Evolutionary conservation across 2,113 vertebrate genomes (phyloP), one percentile per base, ranked within the genome.

Genomic region (Syrrhaptes paradoxus): DNA sequence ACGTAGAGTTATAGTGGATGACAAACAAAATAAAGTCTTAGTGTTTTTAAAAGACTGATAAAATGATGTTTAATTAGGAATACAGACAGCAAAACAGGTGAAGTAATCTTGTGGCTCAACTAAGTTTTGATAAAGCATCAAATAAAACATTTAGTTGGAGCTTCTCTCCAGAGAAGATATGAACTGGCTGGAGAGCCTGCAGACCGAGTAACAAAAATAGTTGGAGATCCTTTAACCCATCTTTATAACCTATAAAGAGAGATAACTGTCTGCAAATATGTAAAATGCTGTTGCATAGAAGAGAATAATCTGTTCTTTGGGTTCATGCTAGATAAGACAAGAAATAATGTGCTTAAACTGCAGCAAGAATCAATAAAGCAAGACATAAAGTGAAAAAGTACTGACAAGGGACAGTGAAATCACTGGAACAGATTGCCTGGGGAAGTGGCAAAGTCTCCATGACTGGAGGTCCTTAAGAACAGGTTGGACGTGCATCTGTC

Each of bases 231-330:
- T 88, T 19, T 55, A 48, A 65, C 17, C 68, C 66, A 55, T 17
- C 26, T 74, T 52, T 45, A 41, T 41, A 68, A 62, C 52, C n/a
- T 43, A 24, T 26, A 65, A 48, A 80, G 62, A 21, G 36, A 78
- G 74, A 85, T 45, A 79, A 38, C 29, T 54, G 32, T 43, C 52
- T 48, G 32, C 43, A 79, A 85, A 85, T 34, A 79, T 8, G 1
- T 54, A 55, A 51, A 75, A 20, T n/a, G 51, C 49, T 89, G 25
- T 9, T 77, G 38, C 48, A 67, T 36, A 48, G 57, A 36, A 74
- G 21, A 43, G 93, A 96, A 79, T 90, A 67, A 62, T 82, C 66
- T 92, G 70, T 92, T 95, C 85, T 74, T 34, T 62, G 48, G 66
- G 48, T 32, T 95, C 38, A 26, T 43, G 25, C 48, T 82, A 62